Conservation (phyloP, 2,113 vertebrate species). For the Dasyprocta punctata region DNA sequence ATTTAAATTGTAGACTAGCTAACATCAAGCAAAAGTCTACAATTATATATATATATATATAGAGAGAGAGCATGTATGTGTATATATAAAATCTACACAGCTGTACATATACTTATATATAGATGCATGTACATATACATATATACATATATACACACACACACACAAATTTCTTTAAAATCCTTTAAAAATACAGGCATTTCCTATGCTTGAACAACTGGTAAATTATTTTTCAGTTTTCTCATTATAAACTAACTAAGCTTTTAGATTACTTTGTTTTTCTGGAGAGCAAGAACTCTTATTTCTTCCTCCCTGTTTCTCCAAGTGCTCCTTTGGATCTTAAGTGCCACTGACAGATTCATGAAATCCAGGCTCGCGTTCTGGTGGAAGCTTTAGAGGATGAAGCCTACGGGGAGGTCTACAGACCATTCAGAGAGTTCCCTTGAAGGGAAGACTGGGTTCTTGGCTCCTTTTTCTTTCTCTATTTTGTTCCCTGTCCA, state of each 20-base stretch:
- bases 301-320: not conserved
- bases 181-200: not conserved
- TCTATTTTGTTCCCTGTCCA: not conserved
- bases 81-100: not conserved
- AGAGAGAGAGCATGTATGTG: not conserved
- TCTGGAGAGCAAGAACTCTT: not conserved
- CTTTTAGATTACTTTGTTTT: not conserved
- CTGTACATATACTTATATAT: not conserved
- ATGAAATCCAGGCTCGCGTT: not conserved
- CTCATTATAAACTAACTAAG: not conserved
- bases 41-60: not conserved
- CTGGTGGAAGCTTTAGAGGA: not conserved
- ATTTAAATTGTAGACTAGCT: slow-evolving; percentile 29
- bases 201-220: not conserved
- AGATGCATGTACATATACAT: accelerated
- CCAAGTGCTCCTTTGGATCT: not conserved
- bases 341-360: not conserved
- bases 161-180: not conserved
- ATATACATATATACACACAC: not conserved
- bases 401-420: not conserved
- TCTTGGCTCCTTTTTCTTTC: not conserved
- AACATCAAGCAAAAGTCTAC: not conserved
- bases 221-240: not conserved
- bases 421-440: too few relatives aligned
- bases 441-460: not conserved